Percentiles rank a stretch among this genome's conserved stretches.
Conservation (phyloP, 2,888 invertebrate species). For the Desoria tigrina region DNA sequence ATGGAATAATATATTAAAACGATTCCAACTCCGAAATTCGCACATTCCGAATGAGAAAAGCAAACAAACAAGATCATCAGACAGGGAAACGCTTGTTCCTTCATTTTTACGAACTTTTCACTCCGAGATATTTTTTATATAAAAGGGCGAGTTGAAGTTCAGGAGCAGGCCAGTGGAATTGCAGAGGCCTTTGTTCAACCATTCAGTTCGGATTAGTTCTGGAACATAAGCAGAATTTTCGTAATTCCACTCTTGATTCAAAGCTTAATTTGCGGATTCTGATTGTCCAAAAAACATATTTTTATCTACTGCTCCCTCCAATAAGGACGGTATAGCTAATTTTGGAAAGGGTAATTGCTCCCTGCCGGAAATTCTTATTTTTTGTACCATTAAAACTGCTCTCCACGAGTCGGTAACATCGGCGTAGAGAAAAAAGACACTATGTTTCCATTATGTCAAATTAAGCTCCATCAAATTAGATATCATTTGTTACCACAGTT, state of each 20-base stretch:
- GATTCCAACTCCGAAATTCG: not conserved
- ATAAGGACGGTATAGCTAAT: too few species aligned
- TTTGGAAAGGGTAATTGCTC: not conserved
- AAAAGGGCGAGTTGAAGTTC: constrained; percentile 14
- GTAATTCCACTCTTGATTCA: too few species aligned
- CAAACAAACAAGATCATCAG: not conserved
- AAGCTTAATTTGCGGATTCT: too few species aligned
- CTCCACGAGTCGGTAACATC: not conserved
- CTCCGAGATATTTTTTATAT: constrained; percentile 10
- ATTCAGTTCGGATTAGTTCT: too few species aligned
- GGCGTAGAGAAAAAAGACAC: not conserved
- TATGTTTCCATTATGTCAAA: constrained; percentile 4
- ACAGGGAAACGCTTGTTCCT: not conserved
- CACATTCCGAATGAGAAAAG: not conserved
- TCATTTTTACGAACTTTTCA: not conserved
- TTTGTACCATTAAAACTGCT: too few species aligned
- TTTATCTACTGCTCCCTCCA: too few species aligned
- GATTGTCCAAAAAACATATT: too few species aligned
- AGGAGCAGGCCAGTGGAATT: constrained; percentile 13
- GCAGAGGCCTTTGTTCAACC: not conserved
- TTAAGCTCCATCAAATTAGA: constrained; percentile 3
- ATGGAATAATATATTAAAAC: not conserved
- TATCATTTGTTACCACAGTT: constrained; percentile 2
- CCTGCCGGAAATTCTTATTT: not conserved
- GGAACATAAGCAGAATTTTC: too few species aligned